phyloP scores from a whole-genome alignment of 1,140 invertebrate genomes.

The Drosophila nebulosa region DNA sequence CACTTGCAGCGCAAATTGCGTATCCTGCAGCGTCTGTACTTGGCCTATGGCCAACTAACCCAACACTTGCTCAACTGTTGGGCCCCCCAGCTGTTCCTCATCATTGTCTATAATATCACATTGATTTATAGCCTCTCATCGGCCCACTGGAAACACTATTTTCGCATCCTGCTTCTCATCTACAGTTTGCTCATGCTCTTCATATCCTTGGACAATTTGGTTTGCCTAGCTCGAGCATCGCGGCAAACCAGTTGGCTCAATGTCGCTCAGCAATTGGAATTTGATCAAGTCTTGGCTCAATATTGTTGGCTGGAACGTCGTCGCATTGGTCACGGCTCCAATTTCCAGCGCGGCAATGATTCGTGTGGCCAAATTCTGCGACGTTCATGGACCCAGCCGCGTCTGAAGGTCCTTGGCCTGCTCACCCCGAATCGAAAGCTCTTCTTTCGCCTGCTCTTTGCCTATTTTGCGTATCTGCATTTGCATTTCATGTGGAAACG shows the following conservation, averaged over 20 bases:
- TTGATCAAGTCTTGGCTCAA: slow-evolving; percentile 27
- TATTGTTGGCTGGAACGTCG: slow-evolving; percentile 39
- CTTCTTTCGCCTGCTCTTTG: slow-evolving; percentile 40
- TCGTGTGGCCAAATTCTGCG: slow-evolving; percentile 22
- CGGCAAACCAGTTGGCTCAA: slow-evolving; percentile 39
- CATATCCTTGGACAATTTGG: slow-evolving; percentile 23
- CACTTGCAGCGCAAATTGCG: slow-evolving; percentile 12
- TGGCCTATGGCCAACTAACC: slow-evolving; percentile 31
- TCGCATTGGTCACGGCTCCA: background rate
- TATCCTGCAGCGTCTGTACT: slow-evolving; percentile 27
- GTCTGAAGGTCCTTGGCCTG: slow-evolving; percentile 30
- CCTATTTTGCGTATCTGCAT: slow-evolving; percentile 34
- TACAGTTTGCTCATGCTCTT: slow-evolving; percentile 38
- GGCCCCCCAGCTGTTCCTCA: slow-evolving; percentile 38
- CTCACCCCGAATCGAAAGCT: slow-evolving; percentile 39
- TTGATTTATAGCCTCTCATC: slow-evolving; percentile 42
- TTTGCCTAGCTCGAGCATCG: background rate
- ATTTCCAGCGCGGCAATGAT: slow-evolving; percentile 4
- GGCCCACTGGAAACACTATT: slow-evolving; percentile 18
- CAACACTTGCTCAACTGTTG: slow-evolving; percentile 33
- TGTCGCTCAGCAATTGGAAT: slow-evolving; percentile 29
- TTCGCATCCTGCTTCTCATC: slow-evolving; percentile 20
- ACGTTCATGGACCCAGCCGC: slow-evolving; percentile 16
- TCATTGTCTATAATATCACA: slow-evolving; percentile 44
- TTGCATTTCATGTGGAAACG: slow-evolving; percentile 44